Conservation (phyloP, 2,888 invertebrate genomes). For the Hipparchia sbordonii region DNA sequence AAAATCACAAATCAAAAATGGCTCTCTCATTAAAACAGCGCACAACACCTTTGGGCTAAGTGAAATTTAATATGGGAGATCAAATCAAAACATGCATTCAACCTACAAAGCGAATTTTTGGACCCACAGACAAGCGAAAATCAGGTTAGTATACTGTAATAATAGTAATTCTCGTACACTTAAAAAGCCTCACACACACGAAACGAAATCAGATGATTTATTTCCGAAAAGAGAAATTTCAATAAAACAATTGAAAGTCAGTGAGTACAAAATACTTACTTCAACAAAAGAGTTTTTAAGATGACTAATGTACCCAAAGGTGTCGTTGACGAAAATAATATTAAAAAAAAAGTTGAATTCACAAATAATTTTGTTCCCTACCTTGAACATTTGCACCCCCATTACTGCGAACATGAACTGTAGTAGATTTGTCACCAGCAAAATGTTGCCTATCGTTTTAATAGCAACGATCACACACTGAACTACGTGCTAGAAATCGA, state of each 20-base stretch:
- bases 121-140: conserved; percentile 63
- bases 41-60: conserved; percentile 80
- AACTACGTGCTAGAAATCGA: conserved; percentile 95
- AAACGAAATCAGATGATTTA: conserved; percentile 42
- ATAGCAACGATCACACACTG: conserved; percentile 99
- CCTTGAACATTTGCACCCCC: conserved; percentile 99
- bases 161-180: conserved; percentile 33
- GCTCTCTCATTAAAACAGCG: conserved; percentile 46
- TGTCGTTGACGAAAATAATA: conserved; percentile 58
- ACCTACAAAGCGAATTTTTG: conserved; percentile 67
- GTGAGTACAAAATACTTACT: conserved; percentile 60
- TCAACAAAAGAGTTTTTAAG: conserved; percentile 44
- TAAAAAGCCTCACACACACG: conserved; percentile 43
- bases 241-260: conserved; percentile 31
- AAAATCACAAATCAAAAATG: conserved; percentile 59
- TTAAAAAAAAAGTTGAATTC: conserved; percentile 38
- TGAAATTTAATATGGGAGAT: conserved; percentile 38
- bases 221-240: conserved; percentile 22
- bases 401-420: conserved; percentile 99
- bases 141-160: conserved; percentile 35
- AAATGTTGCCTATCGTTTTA: conserved; percentile 99
- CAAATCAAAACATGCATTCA: conserved; percentile 55
- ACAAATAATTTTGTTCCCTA: conserved; percentile 80
- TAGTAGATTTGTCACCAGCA: conserved; percentile 99
- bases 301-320: conserved; percentile 67